Base-by-base conservation (phyloP, 1,140 invertebrate genomes). In the Zaprionus ghesquierei region DNA sequence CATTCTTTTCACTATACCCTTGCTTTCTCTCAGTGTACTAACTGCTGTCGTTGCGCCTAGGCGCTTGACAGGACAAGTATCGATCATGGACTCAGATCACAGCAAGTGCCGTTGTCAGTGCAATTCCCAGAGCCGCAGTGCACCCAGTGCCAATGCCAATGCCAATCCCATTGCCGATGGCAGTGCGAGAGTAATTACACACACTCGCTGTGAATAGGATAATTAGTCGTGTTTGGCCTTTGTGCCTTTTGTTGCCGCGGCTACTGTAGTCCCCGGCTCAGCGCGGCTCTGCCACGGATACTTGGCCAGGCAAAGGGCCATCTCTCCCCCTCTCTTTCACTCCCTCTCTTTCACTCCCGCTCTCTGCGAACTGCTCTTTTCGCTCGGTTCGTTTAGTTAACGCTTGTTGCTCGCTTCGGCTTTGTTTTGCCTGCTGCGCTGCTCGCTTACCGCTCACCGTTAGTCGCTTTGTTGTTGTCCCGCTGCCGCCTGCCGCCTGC, bases 141-240 rank as follows among this genome's bases (percentile, higher is more conserved):
- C 50, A 53, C 20, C 38, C 13, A 6, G 29, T 20, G n/a, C 33
- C 27, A 9, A 8, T 8, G 6, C 27, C 27, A 29, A 5, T 35
- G 33, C 13, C 33, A 35, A 13, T 13, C 10, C 33, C 33, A 35
- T 12, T 3, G 33, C 41, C 41, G 15, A 41, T 41, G 5, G 5
- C 35, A 15, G 41, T 46, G 51, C 22, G 64, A 66, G 62, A 82
- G 79, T 82, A 86, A 86, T 86, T 87, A 79, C 81, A 86, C 75
- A 68, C 78, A 79, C 75, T 75, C 80, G 75, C 71, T 78, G 75
- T 78, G 81, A 81, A 85, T 82, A 87, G 82, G 82, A 86, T 87
- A 86, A 86, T 86, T 86, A 86, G 84, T 38, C 23, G 82, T 75
- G 66, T 87, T 66, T 63, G 63, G 50, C 75, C 81, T 85, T 84